These are phyloP conservation scores for Turnix velox DNA, from an alignment of 2,113 vertebrate species.

Conservation along the genomic window DNA sequence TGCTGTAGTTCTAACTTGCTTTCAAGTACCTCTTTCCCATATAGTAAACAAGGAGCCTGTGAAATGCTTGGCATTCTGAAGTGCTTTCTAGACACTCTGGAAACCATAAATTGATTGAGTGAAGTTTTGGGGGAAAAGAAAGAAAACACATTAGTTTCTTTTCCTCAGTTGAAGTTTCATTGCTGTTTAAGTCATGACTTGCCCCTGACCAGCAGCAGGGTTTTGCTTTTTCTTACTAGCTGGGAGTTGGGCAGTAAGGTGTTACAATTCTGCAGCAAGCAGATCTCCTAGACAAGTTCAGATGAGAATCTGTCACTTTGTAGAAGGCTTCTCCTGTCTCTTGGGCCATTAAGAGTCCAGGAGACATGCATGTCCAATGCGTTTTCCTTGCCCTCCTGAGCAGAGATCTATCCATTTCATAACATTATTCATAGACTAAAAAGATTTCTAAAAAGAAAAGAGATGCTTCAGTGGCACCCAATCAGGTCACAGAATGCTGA, in stretches of 20 bases:
- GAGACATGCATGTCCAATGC: neutral
- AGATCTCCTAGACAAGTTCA: neutral
- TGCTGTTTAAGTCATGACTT: neutral
- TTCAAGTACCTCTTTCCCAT: neutral
- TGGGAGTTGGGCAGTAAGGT: neutral
- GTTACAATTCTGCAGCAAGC: neutral
- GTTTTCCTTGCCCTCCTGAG: neutral
- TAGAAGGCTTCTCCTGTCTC: neutral
- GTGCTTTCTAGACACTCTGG: neutral
- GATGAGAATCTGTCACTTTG: neutral
- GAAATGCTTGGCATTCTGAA: too few species aligned
- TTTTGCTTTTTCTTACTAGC: neutral
- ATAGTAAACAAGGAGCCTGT: neutral
- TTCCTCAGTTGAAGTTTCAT: rapidly evolving
- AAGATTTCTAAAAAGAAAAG: neutral
- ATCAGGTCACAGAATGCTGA: neutral
- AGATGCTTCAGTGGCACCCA: neutral
- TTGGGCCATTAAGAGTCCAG: neutral
- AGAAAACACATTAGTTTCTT: neutral
- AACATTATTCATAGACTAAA: neutral
- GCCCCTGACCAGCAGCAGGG: neutral
- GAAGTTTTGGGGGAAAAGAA: neutral
- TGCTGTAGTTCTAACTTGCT: neutral
- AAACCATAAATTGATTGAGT: neutral
- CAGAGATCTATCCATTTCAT: neutral